These are phyloP conservation scores for Helogale parvula DNA, from an alignment of 2,113 vertebrate genomes.

Conservation along the genomic window DNA sequence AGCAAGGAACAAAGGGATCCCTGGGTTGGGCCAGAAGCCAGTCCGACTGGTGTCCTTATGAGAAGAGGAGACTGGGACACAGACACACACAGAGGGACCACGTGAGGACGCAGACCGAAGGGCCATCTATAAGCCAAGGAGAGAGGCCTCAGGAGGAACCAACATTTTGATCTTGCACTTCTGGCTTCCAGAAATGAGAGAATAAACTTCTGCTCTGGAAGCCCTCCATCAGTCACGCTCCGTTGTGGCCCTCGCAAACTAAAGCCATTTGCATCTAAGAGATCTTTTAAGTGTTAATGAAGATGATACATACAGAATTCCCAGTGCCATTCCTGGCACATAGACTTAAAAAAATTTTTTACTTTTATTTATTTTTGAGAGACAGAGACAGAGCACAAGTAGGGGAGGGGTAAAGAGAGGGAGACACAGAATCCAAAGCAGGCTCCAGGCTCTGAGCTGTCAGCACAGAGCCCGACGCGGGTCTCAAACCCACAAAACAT, in stretches of 20 bases:
- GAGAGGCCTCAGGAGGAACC: neutral
- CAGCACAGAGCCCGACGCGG: too few relatives aligned
- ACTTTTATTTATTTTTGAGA: too few relatives aligned
- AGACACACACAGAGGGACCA: too few relatives aligned
- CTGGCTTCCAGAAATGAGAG: neutral
- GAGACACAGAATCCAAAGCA: too few relatives aligned
- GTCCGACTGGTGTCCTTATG: neutral
- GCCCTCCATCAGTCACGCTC: accelerated
- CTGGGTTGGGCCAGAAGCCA: accelerated
- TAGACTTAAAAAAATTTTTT: too few relatives aligned
- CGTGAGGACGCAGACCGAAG: too few relatives aligned
- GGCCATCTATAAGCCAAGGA: neutral
- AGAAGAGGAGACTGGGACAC: neutral
- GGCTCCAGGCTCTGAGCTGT: too few relatives aligned
- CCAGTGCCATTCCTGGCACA: neutral
- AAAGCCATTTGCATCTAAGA: accelerated
- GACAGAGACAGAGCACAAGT: too few relatives aligned
- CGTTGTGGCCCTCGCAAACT: accelerated
- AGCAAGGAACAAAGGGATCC: neutral
- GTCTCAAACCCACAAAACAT: accelerated
- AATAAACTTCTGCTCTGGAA: neutral
- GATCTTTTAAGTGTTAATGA: neutral
- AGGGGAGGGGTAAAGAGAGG: too few relatives aligned
- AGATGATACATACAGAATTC: neutral
- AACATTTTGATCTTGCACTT: accelerated